phyloP scores from a whole-genome alignment of 2,797 vertebrate genomes.

The Chiropotes sagulatus region DNA sequence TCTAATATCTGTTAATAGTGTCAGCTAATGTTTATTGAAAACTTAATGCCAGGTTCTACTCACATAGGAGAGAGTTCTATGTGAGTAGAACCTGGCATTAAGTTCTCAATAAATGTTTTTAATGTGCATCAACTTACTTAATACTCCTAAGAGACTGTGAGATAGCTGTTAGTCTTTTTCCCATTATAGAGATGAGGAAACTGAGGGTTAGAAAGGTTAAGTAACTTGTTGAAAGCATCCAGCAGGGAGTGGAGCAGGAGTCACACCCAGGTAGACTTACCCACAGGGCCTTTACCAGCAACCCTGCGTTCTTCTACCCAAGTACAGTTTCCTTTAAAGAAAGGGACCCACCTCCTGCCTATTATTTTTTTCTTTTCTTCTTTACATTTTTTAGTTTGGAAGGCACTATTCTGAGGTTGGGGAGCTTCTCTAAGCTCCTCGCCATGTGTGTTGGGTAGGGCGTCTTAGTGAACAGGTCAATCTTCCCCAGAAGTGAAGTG shows the following conservation, averaged over 20 bases:
- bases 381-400: not conserved
- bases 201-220: not conserved
- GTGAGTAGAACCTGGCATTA: not conserved
- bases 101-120: not conserved
- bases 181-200: not conserved
- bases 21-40: not conserved
- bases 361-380: not conserved
- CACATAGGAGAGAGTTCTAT: too few species aligned
- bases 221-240: not conserved
- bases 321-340: not conserved
- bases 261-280: not conserved
- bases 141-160: not conserved
- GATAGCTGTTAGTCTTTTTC: not conserved
- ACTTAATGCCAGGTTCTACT: not conserved
- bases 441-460: not conserved
- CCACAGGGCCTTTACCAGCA: not conserved
- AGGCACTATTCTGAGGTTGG: not conserved
- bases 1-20: not conserved
- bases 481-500: not conserved
- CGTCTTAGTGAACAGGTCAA: not conserved
- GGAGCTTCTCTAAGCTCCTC: not conserved
- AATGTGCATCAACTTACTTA: not conserved
- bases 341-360: not conserved
- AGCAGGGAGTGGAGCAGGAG: not conserved
- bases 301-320: not conserved